phyloP scores from a whole-genome alignment of 2,113 vertebrate genomes.

The Psittacara wagleri region DNA sequence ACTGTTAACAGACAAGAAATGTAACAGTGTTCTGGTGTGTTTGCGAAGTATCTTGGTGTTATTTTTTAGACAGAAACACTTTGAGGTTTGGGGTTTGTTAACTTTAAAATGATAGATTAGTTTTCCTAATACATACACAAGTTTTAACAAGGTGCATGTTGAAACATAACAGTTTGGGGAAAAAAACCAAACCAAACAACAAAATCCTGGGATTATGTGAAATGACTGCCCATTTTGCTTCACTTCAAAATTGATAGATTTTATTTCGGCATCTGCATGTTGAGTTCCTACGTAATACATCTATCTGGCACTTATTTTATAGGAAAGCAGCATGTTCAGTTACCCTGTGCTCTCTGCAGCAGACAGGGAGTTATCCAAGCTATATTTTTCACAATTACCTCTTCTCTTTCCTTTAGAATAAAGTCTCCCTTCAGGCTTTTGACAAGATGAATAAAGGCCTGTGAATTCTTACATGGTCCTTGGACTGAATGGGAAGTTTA shows the following conservation, averaged over 20 bases:
- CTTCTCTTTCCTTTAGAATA: neutral
- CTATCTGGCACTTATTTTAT: conserved; percentile 7
- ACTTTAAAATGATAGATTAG: neutral
- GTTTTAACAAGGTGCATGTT: conserved; percentile 25
- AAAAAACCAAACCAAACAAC: neutral
- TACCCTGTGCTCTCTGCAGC: neutral
- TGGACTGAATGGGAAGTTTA: neutral
- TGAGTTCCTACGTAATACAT: conserved; percentile 27
- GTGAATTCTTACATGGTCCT: neutral
- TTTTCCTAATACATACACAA: neutral
- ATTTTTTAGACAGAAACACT: conserved; percentile 7
- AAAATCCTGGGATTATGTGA: conserved; percentile 20
- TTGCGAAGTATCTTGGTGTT: neutral
- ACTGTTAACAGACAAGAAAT: neutral
- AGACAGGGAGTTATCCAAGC: neutral
- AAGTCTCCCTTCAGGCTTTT: neutral
- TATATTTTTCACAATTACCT: conserved; percentile 25
- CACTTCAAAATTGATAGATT: neutral
- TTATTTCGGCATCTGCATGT: conserved; percentile 6
- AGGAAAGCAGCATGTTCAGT: conserved; percentile 26
- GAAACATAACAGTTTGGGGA: neutral
- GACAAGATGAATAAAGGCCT: conserved; percentile 15
- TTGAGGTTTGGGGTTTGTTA: neutral
- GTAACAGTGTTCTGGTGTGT: neutral
- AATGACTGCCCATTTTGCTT: conserved; percentile 18